A percentile compares a stretch with the other conserved stretches of the same genome.
Conservation (phyloP, 1,140 invertebrate genomes). For the Lutraria rhynchaena region DNA sequence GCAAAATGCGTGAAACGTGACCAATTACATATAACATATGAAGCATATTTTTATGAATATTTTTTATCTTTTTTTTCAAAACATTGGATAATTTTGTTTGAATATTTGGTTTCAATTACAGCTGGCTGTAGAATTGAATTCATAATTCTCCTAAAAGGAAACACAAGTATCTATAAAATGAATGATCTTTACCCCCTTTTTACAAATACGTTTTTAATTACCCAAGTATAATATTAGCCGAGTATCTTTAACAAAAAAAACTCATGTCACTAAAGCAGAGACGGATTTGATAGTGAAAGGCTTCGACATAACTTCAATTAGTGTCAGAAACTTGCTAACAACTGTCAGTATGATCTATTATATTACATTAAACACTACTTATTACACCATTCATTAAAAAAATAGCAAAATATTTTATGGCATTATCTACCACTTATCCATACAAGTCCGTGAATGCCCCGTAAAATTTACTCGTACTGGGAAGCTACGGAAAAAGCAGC, state of each 20-base stretch:
- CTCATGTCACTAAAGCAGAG: too few species aligned
- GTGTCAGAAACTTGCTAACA: constrained; percentile 29
- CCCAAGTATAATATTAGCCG: too few species aligned
- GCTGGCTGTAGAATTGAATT: background rate
- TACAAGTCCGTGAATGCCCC: constrained; percentile 11
- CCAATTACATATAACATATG: too few species aligned
- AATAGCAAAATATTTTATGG: constrained; percentile 24
- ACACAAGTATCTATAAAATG: too few species aligned
- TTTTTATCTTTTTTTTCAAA: too few species aligned
- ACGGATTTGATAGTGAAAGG: too few species aligned
- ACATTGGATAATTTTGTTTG: too few species aligned
- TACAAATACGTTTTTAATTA: too few species aligned
- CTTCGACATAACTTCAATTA: constrained; percentile 28
- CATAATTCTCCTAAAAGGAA: background rate
- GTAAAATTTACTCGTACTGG: constrained; percentile 54
- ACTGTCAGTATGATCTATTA: constrained; percentile 15
- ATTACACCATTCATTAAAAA: constrained; percentile 53
- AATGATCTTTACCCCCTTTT: too few species aligned
- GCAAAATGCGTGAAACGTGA: too few species aligned
- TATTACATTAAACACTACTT: constrained; percentile 29
- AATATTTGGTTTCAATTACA: background rate
- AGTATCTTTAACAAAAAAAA: too few species aligned
- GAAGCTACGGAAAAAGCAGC: background rate
- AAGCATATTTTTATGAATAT: too few species aligned
- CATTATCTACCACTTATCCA: constrained; percentile 27